These are phyloP conservation scores for Stichodactyla mertensii DNA, from an alignment of 64 coral and sea anemone species.

Conservation along the genomic window DNA sequence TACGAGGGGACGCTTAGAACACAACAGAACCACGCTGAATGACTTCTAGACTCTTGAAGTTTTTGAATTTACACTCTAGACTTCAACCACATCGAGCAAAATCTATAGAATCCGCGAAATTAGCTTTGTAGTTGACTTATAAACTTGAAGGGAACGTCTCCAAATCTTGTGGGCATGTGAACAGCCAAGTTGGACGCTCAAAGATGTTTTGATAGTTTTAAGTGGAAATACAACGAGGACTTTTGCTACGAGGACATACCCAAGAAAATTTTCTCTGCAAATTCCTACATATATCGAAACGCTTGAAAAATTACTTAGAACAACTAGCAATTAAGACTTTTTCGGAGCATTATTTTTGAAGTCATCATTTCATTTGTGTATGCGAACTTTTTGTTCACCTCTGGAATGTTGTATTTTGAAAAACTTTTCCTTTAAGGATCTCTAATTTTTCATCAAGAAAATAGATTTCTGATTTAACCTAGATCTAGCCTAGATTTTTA, in stretches of 20 bases:
- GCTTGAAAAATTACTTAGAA: background rate
- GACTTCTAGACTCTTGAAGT: background rate
- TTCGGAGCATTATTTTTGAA: background rate
- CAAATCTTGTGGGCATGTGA: background rate
- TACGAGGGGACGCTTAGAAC: background rate
- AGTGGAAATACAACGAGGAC: background rate
- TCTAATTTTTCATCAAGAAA: background rate
- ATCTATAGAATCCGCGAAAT: too few relatives aligned
- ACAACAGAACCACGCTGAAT: slow-evolving; percentile 23
- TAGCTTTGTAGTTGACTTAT: too few relatives aligned
- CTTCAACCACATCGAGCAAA: background rate
- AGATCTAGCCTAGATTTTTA: background rate
- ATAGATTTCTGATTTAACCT: background rate
- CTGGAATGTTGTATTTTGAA: background rate
- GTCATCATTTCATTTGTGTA: background rate
- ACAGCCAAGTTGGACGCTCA: background rate
- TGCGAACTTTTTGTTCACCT: background rate
- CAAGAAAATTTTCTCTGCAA: background rate
- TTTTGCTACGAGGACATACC: background rate
- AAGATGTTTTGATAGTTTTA: background rate
- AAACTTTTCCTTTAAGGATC: background rate
- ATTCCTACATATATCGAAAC: background rate
- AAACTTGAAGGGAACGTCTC: background rate
- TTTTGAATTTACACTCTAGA: background rate
- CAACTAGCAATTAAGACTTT: background rate